Evolutionary conservation across 92 coral and sea anemone genomes (phyloP).

Genomic region (Epizoanthus illoricatus): DNA sequence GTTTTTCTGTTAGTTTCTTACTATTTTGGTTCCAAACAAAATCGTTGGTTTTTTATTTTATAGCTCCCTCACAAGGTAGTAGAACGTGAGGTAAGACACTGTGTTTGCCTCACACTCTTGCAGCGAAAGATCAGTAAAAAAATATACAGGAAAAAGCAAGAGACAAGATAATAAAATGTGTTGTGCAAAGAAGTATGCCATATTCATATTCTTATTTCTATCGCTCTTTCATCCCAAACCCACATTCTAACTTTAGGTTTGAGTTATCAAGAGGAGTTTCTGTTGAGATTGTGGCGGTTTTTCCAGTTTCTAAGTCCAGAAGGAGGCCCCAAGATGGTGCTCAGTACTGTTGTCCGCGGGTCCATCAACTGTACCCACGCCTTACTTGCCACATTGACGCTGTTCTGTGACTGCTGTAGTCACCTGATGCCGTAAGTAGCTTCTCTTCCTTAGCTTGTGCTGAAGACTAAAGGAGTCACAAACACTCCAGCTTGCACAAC

Average conservation of each 20-base stretch:
- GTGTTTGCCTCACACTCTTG: too few species aligned
- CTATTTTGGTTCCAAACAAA: too few species aligned
- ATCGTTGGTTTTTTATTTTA: too few species aligned
- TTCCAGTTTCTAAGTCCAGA: slow-evolving; percentile 84
- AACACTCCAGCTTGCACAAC: background rate
- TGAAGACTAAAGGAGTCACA: background rate
- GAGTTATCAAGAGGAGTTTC: slow-evolving; percentile 94
- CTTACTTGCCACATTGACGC: slow-evolving; percentile 75
- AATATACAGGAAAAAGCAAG: too few species aligned
- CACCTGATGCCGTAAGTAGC: slow-evolving; percentile 49
- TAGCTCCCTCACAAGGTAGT: too few species aligned
- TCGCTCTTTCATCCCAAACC: background rate
- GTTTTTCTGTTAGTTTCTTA: too few species aligned
- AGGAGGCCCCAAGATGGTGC: slow-evolving; percentile 82
- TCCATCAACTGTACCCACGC: slow-evolving; percentile 72
- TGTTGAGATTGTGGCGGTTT: slow-evolving; percentile 90
- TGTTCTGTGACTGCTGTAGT: slow-evolving; percentile 98
- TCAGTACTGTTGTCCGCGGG: slow-evolving; percentile 68
- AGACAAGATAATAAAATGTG: too few species aligned
- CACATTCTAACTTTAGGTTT: slow-evolving; percentile 59
- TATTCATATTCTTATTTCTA: background rate
- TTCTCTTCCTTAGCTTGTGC: background rate
- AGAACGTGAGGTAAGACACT: too few species aligned
- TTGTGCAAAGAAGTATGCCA: background rate
- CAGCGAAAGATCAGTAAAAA: too few species aligned